Evolutionary conservation across 2,113 vertebrate species (phyloP), one percentile per base, ranked within the genome.

Genomic region (Microcebus lehilahytsara): DNA sequence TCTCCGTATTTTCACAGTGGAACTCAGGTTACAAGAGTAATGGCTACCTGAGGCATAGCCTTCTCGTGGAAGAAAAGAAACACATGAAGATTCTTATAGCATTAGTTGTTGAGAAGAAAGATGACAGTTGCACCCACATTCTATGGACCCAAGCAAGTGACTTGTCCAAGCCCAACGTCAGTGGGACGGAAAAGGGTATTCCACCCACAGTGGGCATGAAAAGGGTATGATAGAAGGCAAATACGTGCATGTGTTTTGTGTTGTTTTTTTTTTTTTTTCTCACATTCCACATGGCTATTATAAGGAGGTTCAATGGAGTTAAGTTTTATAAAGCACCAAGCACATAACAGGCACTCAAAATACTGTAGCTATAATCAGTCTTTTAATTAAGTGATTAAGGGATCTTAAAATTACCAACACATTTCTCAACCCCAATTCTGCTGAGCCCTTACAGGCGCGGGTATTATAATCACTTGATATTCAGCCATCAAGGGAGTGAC

Each of bases 401-500:
- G 53, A 40, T 83, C 91, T 93, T 80, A 78, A 95, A 91, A 71
- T 77, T 66, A 81, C 30, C 42, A 62, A 74, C 51, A 30, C 34
- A 78, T 83, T 93, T 86, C 51, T 75, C 84, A 92, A 49, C 62
- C 23, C 56, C 66, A 46, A 72, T 56, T 46, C 23, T 66, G n/a
- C n/a, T 56, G 42, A 81, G 13, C 22, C 2, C 19, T 85, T 69
- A 60, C 11, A 88, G n/a, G 56, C 12, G 10, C 12, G 13, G 23
- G 27, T 22, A 74, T 64, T 56, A 20, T 58, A 87, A 80, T 80
- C 71, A 46, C 62, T 77, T 74, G 69, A 49, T 72, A 71, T 42
- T 49, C 51, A 27, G 22, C 22, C 40, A 77, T 69, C 51, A 71
- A 88, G 49, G 37, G 22, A 62, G 20, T 23, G 37, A 77, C 40